Evolutionary conservation across 2,888 invertebrate species (phyloP).

Genomic region (Oxystoma pomonae): DNA sequence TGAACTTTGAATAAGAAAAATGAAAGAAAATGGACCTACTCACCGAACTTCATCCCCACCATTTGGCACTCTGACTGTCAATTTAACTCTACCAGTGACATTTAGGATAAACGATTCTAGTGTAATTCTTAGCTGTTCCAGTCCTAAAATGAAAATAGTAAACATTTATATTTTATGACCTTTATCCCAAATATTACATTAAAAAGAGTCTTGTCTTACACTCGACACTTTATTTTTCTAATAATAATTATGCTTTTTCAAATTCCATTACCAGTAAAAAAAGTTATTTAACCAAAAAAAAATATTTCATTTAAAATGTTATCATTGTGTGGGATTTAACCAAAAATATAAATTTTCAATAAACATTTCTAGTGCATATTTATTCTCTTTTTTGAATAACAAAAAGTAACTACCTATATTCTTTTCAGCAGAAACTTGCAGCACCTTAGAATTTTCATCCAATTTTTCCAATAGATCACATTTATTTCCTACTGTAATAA

Average conservation of each 20-base stretch:
- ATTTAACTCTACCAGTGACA: conserved; percentile 18
- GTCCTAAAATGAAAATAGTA: no score
- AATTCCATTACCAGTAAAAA: background rate
- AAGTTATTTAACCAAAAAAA: background rate
- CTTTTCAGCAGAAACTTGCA: conserved; percentile 44
- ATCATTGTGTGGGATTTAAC: no score
- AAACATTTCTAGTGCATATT: no score
- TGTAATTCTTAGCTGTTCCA: conserved; percentile 14
- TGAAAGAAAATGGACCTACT: background rate
- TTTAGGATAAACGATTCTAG: conserved; percentile 19
- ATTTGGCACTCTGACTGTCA: conserved; percentile 19
- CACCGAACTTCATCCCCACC: conserved; percentile 22
- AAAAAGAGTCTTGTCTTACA: no score
- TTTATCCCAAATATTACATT: no score
- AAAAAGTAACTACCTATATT: conserved; percentile 35
- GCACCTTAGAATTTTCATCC: conserved; percentile 25
- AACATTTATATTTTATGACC: no score
- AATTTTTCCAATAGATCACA: conserved; percentile 52
- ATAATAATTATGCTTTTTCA: no score
- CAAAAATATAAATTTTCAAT: no score
- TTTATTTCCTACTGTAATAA: conserved; percentile 75
- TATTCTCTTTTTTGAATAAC: no score
- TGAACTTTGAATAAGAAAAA: no score
- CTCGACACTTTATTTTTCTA: no score
- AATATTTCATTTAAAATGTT: no score